A percentile compares a stretch with the other conserved stretches of the same genome.
These are phyloP conservation scores for Papilio protenor DNA, from an alignment of 2,888 invertebrate genomes.

Conservation along the genomic window DNA sequence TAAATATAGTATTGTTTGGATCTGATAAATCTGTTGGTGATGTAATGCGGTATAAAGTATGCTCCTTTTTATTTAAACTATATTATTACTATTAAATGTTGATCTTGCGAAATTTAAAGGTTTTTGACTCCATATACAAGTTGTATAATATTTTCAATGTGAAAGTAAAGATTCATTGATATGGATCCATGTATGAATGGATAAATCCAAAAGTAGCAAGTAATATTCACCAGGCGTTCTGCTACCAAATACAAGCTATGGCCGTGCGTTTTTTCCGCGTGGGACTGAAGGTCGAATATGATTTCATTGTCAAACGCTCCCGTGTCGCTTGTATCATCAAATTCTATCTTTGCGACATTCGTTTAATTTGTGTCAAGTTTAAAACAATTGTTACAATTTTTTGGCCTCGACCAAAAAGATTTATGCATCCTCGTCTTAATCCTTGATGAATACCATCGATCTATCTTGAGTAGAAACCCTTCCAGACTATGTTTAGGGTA, in stretches of 20 bases:
- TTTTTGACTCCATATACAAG: neutral
- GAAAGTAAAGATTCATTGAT: neutral
- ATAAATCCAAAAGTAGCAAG: neutral
- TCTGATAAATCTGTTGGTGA: slow-evolving; percentile 8
- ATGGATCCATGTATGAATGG: neutral
- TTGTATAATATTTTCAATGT: neutral
- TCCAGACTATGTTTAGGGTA: neutral
- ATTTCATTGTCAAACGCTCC: slow-evolving; percentile 61
- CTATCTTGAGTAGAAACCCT: slow-evolving; percentile 29
- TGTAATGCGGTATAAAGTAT: neutral
- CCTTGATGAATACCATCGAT: slow-evolving; percentile 20
- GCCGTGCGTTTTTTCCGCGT: slow-evolving; percentile 53
- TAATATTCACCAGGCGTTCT: neutral
- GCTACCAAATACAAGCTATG: neutral
- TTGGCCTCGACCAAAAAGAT: slow-evolving; percentile 46
- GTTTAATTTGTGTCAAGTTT: slow-evolving; percentile 56
- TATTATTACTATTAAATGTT: neutral
- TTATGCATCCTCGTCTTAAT: slow-evolving; percentile 33
- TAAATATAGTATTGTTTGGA: neutral
- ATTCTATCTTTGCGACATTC: slow-evolving; percentile 53
- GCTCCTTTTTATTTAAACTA: neutral
- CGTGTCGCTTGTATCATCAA: slow-evolving; percentile 57
- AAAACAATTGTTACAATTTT: slow-evolving; percentile 55
- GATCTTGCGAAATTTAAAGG: neutral
- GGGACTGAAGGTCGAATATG: slow-evolving; percentile 63